Evolutionary conservation across 2,888 invertebrate species (phyloP).

Genomic region (Tenthredo mesomela): DNA sequence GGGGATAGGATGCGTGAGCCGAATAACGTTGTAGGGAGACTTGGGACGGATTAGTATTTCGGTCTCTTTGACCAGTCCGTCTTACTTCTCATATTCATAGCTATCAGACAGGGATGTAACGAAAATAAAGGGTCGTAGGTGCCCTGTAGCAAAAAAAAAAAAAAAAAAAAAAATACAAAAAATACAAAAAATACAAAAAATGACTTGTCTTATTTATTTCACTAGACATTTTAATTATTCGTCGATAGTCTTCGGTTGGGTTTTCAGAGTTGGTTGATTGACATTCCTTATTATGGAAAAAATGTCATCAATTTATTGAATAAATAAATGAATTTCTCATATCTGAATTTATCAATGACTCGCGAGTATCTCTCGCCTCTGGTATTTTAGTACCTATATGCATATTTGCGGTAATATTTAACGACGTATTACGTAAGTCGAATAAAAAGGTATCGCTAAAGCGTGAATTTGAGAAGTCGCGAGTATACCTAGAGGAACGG

Average conservation of each 20-base stretch:
- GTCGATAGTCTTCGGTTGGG: background rate
- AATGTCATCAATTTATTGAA: background rate
- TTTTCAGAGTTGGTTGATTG: background rate
- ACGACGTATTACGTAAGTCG: background rate
- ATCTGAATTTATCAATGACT: constrained; percentile 12
- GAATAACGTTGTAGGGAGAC: constrained; percentile 35
- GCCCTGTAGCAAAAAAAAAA: background rate
- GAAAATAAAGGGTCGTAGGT: background rate
- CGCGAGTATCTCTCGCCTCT: background rate
- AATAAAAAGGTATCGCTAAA: background rate
- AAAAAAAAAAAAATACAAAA: background rate
- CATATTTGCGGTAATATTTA: constrained; percentile 3
- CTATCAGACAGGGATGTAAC: background rate
- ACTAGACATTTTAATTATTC: background rate
- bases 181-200: background rate
- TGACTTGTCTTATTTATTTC: background rate
- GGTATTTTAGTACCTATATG: background rate
- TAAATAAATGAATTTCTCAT: background rate
- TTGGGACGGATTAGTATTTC: constrained; percentile 34
- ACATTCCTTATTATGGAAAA: background rate
- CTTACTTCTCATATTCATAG: background rate
- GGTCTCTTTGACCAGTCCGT: constrained; percentile 11
- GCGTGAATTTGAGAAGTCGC: background rate
- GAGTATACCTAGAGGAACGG: background rate
- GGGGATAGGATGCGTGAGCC: constrained; percentile 29